phyloP scores from a whole-genome alignment of 2,113 vertebrate species.

The Psephotus haematonotus region DNA sequence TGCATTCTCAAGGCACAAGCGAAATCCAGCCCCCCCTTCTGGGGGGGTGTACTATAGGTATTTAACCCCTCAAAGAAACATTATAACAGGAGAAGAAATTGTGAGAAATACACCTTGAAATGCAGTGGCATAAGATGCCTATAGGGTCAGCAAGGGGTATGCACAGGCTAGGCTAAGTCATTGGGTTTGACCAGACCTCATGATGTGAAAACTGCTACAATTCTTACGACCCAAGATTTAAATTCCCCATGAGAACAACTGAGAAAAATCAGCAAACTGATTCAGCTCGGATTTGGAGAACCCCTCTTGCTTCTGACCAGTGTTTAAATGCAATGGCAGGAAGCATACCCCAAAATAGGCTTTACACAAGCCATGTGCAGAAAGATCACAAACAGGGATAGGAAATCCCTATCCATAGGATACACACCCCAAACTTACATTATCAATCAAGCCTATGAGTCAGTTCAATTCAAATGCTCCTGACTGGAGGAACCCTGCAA shows the following conservation, averaged over 20 bases:
- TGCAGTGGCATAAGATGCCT: neutral
- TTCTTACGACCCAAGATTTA: neutral
- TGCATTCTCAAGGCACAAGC: neutral
- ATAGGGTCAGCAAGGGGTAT: rapidly evolving
- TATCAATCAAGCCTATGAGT: neutral
- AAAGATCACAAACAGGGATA: neutral
- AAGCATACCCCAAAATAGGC: neutral
- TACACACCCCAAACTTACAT: neutral
- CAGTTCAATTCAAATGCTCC: neutral
- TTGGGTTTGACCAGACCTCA: neutral
- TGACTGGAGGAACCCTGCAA: neutral
- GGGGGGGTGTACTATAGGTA: neutral
- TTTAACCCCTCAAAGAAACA: neutral
- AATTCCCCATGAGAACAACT: neutral
- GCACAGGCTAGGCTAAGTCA: neutral
- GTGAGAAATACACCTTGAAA: neutral
- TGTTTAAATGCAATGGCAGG: neutral
- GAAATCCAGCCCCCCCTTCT: neutral
- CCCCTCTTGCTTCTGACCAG: neutral
- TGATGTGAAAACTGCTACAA: neutral
- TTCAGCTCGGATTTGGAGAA: neutral
- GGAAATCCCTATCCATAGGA: neutral
- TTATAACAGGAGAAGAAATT: neutral
- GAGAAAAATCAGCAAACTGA: neutral
- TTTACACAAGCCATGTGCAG: rapidly evolving